Conservation (phyloP, 1,140 invertebrate species). For the Plectrocnemia conspersa region DNA sequence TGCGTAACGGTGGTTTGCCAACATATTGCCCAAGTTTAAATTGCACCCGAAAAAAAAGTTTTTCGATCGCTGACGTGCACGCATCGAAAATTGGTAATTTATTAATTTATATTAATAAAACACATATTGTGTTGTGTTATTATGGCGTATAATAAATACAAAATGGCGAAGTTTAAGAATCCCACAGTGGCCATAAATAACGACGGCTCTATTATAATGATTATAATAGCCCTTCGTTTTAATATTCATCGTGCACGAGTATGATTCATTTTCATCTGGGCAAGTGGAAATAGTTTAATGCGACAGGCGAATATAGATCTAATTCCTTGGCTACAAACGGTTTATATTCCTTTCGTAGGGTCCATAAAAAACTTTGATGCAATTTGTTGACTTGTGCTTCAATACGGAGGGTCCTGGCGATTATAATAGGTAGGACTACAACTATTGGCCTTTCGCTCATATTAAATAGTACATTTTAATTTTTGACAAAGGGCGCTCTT, state of each 20-base stretch:
- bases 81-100: too few species aligned
- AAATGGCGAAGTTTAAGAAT: too few species aligned
- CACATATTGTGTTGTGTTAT: too few species aligned
- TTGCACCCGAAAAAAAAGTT: conserved; percentile 16
- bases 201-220: conserved; percentile 31
- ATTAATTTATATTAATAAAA: too few species aligned
- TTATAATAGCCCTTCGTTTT: conserved; percentile 35
- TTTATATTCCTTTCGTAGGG: conserved; percentile 9
- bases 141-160: too few species aligned
- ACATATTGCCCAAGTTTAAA: too few species aligned
- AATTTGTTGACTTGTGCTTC: conserved; percentile 26
- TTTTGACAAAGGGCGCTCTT: conserved; percentile 18
- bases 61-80: conserved; percentile 12
- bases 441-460: conserved; percentile 30
- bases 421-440: neutral
- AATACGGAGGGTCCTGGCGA: neutral
- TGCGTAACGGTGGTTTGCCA: too few species aligned
- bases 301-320: conserved; percentile 10
- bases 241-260: conserved; percentile 32
- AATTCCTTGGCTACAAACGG: conserved; percentile 3
- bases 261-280: conserved; percentile 31
- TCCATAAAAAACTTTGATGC: conserved; percentile 14
- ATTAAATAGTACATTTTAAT: conserved; percentile 34
- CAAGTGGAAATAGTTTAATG: neutral
- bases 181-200: conserved; percentile 24